phyloP scores from a whole-genome alignment of 1,140 invertebrate species.

The Calycopis cecrops region DNA sequence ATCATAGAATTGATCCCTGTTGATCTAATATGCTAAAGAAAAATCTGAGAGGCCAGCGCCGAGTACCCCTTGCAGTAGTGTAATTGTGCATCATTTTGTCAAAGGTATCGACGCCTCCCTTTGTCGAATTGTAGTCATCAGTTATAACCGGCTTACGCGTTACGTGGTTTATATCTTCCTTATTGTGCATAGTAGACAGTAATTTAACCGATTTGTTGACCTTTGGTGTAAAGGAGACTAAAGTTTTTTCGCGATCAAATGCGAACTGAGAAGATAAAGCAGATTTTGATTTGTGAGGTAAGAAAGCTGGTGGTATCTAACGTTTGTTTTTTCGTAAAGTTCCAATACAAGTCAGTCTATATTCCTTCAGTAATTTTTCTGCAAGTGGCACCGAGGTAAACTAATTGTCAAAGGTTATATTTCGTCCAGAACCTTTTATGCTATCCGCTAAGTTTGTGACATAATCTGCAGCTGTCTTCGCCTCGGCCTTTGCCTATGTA shows the following conservation, averaged over 20 bases:
- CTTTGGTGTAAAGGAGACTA: conserved; percentile 16
- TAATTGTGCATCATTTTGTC: conserved; percentile 12
- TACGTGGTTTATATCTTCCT: conserved; percentile 5
- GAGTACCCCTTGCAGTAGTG: conserved; percentile 9
- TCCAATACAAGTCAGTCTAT: conserved; percentile 2
- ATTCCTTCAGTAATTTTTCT: not conserved
- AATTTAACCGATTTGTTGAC: conserved; percentile 7
- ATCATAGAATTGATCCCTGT: conserved; percentile 11
- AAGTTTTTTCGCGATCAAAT: conserved; percentile 2
- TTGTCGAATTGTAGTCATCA: conserved; percentile 10
- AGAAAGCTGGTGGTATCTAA: not conserved
- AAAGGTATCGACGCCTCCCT: conserved; percentile 13
- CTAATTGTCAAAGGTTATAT: conserved; percentile 11
- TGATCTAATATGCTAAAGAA: conserved; percentile 20
- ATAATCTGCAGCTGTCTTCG: too few species aligned
- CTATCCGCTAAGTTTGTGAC: conserved; percentile 5
- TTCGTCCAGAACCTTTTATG: conserved; percentile 5
- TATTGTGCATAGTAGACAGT: conserved; percentile 12
- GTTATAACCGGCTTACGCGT: conserved; percentile 11
- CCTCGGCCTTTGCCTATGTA: conserved; percentile 12
- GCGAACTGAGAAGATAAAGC: conserved; percentile 3
- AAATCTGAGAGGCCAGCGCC: conserved; percentile 18
- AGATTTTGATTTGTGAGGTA: not conserved
- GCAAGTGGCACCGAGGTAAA: conserved; percentile 4
- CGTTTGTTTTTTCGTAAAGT: conserved; percentile 10